phyloP scores from a whole-genome alignment of 2,113 vertebrate species.

The Chascanopsetta lugubris region DNA sequence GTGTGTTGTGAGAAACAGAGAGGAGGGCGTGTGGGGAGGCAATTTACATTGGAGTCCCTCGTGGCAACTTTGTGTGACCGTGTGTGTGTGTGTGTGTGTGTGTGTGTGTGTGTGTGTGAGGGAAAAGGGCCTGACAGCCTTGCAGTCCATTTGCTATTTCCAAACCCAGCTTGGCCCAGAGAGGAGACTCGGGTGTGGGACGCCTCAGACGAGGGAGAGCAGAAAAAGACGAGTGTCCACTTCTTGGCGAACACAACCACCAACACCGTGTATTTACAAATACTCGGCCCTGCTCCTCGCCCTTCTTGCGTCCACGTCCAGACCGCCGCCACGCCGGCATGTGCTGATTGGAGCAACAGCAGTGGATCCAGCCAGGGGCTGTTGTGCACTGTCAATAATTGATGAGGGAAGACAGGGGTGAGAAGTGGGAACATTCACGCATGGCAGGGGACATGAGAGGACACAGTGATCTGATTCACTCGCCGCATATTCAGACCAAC shows the following conservation, averaged over 20 bases:
- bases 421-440: slow-evolving; percentile 72
- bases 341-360: slow-evolving; percentile 46
- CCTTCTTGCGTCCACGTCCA: slow-evolving; percentile 36
- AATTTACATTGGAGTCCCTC: slow-evolving; percentile 65
- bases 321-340: slow-evolving; percentile 30
- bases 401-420: slow-evolving; percentile 74
- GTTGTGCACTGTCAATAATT: slow-evolving; percentile 75
- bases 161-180: slow-evolving; percentile 27
- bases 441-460: slow-evolving; percentile 59
- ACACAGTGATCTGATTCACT: slow-evolving; percentile 70
- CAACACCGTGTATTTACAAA: slow-evolving; percentile 22
- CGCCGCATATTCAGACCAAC: slow-evolving; percentile 34
- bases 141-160: slow-evolving; percentile 53
- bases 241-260: slow-evolving; percentile 7
- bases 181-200: slow-evolving; percentile 28
- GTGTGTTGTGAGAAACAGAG: slow-evolving; percentile 45
- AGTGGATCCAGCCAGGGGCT: slow-evolving; percentile 51
- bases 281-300: slow-evolving; percentile 1
- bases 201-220: slow-evolving; percentile 19
- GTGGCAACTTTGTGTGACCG: slow-evolving; percentile 34
- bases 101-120: slow-evolving; percentile 24
- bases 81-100: slow-evolving; percentile 18
- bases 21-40: slow-evolving; percentile 45
- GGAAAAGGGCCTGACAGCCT: slow-evolving; percentile 22
- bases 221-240: slow-evolving; percentile 5